These are phyloP conservation scores for Halocynthia roretzi DNA, from an alignment of 23 tunicate genomes.

Conservation along the genomic window DNA sequence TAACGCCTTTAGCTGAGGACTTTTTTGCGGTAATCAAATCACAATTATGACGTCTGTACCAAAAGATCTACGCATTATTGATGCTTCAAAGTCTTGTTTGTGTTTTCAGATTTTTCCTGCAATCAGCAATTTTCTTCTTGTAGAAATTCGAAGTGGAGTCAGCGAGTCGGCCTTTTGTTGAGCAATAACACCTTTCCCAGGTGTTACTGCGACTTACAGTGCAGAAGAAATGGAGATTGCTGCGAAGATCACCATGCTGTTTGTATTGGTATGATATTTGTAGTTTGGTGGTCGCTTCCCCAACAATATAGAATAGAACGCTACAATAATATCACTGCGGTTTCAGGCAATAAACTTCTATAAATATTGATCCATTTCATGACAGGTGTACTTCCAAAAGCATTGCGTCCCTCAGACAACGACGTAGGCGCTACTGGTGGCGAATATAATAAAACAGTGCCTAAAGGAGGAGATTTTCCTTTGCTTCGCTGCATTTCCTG, in stretches of 20 bases:
- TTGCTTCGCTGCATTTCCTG: conserved; percentile 30
- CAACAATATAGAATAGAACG: no score
- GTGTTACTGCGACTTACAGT: conserved; percentile 32
- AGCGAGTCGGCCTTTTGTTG: conserved; percentile 21
- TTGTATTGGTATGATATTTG: conserved; percentile 8
- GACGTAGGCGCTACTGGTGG: conserved; percentile 43
- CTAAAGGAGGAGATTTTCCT: conserved; percentile 28
- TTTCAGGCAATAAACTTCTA: no score
- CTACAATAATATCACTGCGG: background rate
- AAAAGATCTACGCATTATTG: no score
- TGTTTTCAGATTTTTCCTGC: no score
- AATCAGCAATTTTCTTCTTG: no score
- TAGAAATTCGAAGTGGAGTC: conserved; percentile 17
- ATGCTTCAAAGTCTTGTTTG: no score
- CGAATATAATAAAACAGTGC: conserved; percentile 21
- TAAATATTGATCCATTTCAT: no score
- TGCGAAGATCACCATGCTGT: conserved; percentile 27
- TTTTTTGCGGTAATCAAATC: no score
- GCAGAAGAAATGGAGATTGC: conserved; percentile 13
- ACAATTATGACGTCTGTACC: no score
- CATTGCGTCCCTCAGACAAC: conserved; percentile 1
- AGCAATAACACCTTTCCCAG: background rate
- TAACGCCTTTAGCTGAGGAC: no score
- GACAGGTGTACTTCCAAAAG: conserved; percentile 27
- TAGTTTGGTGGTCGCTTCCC: no score